Conservation (phyloP, 2,888 invertebrate genomes). For the Apamea sordens region DNA sequence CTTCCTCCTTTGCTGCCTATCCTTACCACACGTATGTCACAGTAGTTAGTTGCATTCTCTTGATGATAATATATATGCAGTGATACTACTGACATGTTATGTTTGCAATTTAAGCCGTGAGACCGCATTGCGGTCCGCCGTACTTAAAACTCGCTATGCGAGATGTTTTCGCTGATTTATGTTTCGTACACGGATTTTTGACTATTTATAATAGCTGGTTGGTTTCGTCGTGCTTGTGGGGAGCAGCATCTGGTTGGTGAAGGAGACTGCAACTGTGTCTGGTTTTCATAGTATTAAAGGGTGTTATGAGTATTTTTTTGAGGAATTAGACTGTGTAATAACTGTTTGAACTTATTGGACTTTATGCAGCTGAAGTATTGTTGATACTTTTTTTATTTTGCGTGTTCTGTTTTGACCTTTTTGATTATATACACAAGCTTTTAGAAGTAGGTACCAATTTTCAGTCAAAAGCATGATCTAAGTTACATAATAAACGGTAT, state of each 20-base stretch:
- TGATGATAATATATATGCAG: conserved; percentile 76
- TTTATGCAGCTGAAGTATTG: neutral
- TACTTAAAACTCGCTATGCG: conserved; percentile 70
- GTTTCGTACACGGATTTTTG: conserved; percentile 44
- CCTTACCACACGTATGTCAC: conserved; percentile 43
- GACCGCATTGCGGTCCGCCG: conserved; percentile 81
- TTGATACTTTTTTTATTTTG: too few relatives aligned
- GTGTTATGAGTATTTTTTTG: neutral
- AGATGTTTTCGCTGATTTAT: conserved; percentile 61
- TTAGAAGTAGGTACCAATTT: neutral
- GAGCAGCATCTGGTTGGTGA: conserved; percentile 1
- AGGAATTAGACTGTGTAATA: neutral
- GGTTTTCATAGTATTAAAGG: neutral
- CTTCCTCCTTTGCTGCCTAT: neutral
- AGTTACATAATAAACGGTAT: too few relatives aligned
- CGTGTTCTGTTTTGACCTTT: too few relatives aligned
- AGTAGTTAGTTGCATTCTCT: conserved; percentile 73
- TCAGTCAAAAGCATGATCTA: too few relatives aligned
- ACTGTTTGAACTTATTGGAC: neutral
- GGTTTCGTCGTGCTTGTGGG: neutral
- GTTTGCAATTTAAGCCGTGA: conserved; percentile 75
- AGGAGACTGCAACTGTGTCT: neutral
- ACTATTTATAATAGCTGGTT: conserved; percentile 16
- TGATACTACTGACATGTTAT: conserved; percentile 70
- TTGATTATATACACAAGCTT: too few relatives aligned